Percentiles rank a stretch among this genome's conserved stretches.
Conservation (phyloP, 2,888 invertebrate species). For the Aphodius sticticus region DNA sequence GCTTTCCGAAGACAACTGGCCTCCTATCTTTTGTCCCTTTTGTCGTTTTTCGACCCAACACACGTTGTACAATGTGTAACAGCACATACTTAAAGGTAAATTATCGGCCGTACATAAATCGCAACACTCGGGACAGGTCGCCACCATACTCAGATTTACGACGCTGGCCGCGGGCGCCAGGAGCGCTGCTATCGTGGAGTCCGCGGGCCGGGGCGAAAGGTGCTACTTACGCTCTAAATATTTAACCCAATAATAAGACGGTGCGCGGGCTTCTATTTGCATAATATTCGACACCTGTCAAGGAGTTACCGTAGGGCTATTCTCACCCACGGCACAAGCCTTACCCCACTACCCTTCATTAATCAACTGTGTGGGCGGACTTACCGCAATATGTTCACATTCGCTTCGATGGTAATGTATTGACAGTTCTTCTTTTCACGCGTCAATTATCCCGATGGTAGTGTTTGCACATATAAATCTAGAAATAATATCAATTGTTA, state of each 20-base stretch:
- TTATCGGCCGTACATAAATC: constrained; percentile 32
- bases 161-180: constrained; percentile 18
- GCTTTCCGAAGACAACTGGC: not conserved
- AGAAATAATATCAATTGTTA: no score
- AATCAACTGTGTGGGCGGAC: not conserved
- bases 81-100: constrained; percentile 36
- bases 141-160: constrained; percentile 30
- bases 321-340: constrained; percentile 13
- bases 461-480: no score
- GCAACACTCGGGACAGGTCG: constrained; percentile 28
- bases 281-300: constrained; percentile 41
- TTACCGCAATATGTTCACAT: constrained; percentile 8
- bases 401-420: not conserved
- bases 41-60: constrained; percentile 19
- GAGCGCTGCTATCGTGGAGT: constrained; percentile 12
- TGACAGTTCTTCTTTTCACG: not conserved
- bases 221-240: constrained; percentile 61
- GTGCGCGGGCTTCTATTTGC: constrained; percentile 38
- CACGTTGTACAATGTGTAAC: constrained; percentile 27
- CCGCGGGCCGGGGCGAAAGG: constrained; percentile 51
- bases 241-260: constrained; percentile 58
- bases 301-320: constrained; percentile 5
- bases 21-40: not conserved
- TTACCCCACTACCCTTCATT: constrained; percentile 6
- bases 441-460: no score